Conservation (phyloP, 2,797 vertebrate genomes). For the Hypotaenidia okinawae region DNA sequence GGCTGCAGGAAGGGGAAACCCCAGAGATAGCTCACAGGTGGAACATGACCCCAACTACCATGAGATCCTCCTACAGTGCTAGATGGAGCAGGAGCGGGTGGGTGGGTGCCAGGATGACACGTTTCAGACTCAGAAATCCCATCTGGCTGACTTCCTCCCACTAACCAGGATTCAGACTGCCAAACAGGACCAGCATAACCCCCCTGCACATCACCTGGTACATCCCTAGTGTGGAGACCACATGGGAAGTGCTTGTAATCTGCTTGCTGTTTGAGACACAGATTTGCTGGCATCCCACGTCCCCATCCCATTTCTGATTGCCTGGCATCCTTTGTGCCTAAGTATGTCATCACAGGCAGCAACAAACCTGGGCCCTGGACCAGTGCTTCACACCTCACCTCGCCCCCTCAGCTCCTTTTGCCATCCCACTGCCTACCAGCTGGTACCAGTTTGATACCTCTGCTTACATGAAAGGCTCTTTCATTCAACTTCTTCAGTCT, state of each 20-base stretch:
- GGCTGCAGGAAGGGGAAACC: not conserved
- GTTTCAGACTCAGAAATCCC: not conserved
- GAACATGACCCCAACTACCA: not conserved
- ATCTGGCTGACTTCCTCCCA: slow-evolving; percentile 1
- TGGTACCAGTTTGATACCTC: not conserved
- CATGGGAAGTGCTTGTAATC: not conserved
- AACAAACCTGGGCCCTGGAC: not conserved
- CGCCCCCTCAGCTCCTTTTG: not conserved
- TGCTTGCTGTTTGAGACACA: not conserved
- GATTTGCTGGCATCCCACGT: not conserved
- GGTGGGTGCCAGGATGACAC: not conserved
- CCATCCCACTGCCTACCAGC: not conserved
- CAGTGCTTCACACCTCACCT: not conserved
- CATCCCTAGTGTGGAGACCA: accelerated
- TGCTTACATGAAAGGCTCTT: not conserved
- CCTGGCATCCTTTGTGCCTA: not conserved
- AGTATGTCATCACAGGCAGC: not conserved
- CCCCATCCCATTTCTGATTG: not conserved
- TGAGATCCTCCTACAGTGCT: not conserved
- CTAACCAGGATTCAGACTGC: not conserved
- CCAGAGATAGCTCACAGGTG: not conserved
- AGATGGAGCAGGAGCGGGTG: not conserved
- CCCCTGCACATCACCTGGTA: not conserved
- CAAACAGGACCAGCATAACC: not conserved
- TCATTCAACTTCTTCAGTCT: not conserved